Evolutionary conservation across 2,888 invertebrate species (phyloP).

Genomic region (Lissocephala sabroskyi): DNA sequence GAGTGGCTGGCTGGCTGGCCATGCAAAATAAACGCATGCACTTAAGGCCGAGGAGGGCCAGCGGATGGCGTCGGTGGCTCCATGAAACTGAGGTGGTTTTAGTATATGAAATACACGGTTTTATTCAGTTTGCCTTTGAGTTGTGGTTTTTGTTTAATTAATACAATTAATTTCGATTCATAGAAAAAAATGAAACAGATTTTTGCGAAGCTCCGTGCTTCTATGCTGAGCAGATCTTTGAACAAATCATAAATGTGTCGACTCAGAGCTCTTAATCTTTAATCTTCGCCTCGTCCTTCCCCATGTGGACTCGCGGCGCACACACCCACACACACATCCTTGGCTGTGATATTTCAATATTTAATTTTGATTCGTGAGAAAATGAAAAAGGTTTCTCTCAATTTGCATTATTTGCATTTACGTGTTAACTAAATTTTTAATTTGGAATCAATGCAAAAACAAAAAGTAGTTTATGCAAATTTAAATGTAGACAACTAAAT

Average conservation of each 20-base stretch:
- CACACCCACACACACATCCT: conserved; percentile 33
- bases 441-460: neutral
- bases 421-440: neutral
- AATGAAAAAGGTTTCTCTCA: too few relatives aligned
- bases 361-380: neutral
- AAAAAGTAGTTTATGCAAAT: neutral
- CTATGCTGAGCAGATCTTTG: conserved; percentile 58
- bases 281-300: too few relatives aligned
- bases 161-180: conserved; percentile 40
- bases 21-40: too few relatives aligned
- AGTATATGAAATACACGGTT: conserved; percentile 62
- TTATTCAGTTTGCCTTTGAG: conserved; percentile 47
- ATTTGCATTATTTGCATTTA: neutral
- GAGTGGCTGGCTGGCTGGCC: too few relatives aligned
- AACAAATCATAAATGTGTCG: conserved; percentile 12
- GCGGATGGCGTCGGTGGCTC: too few relatives aligned
- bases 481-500: neutral
- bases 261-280: too few relatives aligned
- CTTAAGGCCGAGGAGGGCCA: too few relatives aligned
- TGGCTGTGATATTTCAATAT: too few relatives aligned
- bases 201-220: conserved; percentile 8
- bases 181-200: conserved; percentile 34
- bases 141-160: conserved; percentile 24
- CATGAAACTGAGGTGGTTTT: too few relatives aligned
- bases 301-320: too few relatives aligned